Base-by-base conservation (phyloP, 92 coral and sea anemone species). In the Palythoa caribaeorum region DNA sequence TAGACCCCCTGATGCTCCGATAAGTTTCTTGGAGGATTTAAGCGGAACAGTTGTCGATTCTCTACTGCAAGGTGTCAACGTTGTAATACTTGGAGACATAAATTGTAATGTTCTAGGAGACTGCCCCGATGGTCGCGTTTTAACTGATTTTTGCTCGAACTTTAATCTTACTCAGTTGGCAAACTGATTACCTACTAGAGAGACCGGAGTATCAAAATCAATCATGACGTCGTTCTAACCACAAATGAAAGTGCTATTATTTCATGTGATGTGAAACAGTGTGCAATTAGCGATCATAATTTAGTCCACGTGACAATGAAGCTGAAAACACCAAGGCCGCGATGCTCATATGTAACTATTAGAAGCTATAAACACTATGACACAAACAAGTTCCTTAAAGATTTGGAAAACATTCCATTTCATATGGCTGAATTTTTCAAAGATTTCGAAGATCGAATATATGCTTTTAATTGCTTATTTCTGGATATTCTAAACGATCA, bases 291-390 rank as follows among this genome's bases (percentile, higher is more conserved):
- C 44, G 93, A 90, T 70, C 94, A 93, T 87, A 88, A 77, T 62
- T 51, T 91, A 59, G 90, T 93, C 36, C 21, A 36, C 2, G 76
- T 87, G 62, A 81, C 89, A 52, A 48, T 93, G 14, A 91, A 91
- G 54, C 47, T 90, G 17, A 93, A 90, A 87, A 75, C 92, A 6
- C 87, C 94, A 2, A 71, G 50, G 68, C 92, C 84, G 35, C 65
- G 78, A 2, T 35, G 87, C 16, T 38, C 93, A 52, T 93, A 90
- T 65, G 37, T 93, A 3, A 79, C 90, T 66, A 71, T 87, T 7
- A 84, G 92, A 85, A 93, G 96, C 86, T 93, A 84, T 59, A 79
- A 88, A 36, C 79, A 88, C 80, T 93, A 90, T 71, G 54, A 73
- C 7, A 51, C 15, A 28, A 13, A 59, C 89, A 63, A 70, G 5